Percentiles rank a stretch among this genome's conserved stretches.
These are phyloP conservation scores for Onychostoma macrolepis DNA, from an alignment of 2,113 vertebrate species.

Conservation along the genomic window DNA sequence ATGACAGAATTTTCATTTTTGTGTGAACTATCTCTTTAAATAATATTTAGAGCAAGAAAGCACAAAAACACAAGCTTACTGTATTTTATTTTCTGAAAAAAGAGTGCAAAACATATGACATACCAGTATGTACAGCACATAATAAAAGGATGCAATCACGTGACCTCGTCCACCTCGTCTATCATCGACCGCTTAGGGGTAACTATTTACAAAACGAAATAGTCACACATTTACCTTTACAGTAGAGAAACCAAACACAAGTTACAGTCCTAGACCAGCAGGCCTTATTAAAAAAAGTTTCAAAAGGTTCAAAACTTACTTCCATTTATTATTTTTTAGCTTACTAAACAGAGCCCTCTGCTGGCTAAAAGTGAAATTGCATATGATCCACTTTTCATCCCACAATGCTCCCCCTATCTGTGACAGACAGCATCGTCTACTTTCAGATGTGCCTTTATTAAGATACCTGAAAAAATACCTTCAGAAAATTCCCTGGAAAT, in stretches of 20 bases:
- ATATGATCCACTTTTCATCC: slow-evolving; percentile 37
- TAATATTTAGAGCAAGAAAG: neutral
- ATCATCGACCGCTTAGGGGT: slow-evolving; percentile 59
- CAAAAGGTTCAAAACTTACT: slow-evolving; percentile 30
- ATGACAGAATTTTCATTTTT: neutral
- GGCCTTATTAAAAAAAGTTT: slow-evolving; percentile 38
- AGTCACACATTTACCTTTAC: slow-evolving; percentile 40
- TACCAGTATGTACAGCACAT: slow-evolving; percentile 75
- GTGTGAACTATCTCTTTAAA: neutral
- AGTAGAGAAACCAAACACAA: slow-evolving; percentile 63
- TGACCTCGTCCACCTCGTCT: slow-evolving; percentile 56
- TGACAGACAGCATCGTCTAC: slow-evolving; percentile 34
- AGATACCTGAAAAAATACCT: slow-evolving; percentile 53
- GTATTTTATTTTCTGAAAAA: slow-evolving; percentile 75
- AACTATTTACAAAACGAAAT: slow-evolving; percentile 63
- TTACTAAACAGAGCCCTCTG: slow-evolving; percentile 53
- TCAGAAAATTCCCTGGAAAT: slow-evolving; percentile 40
- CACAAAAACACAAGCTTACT: slow-evolving; percentile 67
- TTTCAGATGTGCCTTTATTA: slow-evolving; percentile 42
- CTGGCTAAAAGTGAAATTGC: slow-evolving; percentile 51
- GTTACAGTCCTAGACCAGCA: slow-evolving; percentile 66
- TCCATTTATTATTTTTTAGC: slow-evolving; percentile 40
- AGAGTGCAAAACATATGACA: slow-evolving; percentile 67
- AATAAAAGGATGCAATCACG: slow-evolving; percentile 67
- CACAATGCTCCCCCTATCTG: neutral